Conservation (phyloP, 2,888 invertebrate genomes). For the Anthrax anthrax region DNA sequence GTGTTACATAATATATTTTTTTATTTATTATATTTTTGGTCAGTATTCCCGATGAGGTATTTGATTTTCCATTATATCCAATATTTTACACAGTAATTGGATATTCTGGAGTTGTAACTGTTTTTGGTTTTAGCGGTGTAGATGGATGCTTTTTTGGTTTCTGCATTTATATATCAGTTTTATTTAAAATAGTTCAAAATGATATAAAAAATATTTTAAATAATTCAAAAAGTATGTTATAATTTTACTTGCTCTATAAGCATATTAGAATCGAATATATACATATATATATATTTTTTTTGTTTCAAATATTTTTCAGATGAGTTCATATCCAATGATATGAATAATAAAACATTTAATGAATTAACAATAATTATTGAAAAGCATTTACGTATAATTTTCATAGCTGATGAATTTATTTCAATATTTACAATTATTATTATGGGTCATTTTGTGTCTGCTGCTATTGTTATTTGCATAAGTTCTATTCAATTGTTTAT, state of each 20-base stretch:
- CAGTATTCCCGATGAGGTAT: slow-evolving; percentile 21
- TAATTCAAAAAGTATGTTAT: not conserved
- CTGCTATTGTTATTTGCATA: slow-evolving; percentile 8
- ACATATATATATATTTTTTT: not conserved
- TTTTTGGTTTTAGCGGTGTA: slow-evolving; percentile 24
- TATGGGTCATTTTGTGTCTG: slow-evolving; percentile 8
- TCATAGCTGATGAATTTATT: slow-evolving; percentile 4
- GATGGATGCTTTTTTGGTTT: slow-evolving; percentile 28
- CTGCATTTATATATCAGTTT: slow-evolving; percentile 24
- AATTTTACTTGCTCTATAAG: too few relatives aligned
- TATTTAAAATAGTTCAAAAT: slow-evolving; percentile 24
- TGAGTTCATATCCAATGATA: not conserved
- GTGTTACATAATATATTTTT: not conserved
- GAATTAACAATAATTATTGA: slow-evolving; percentile 19
- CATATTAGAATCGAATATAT: too few relatives aligned
- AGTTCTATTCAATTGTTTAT: slow-evolving; percentile 5
- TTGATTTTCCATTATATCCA: slow-evolving; percentile 20
- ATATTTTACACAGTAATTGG: slow-evolving; percentile 20
- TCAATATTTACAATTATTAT: slow-evolving; percentile 5
- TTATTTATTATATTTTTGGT: too few relatives aligned
- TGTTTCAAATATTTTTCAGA: not conserved
- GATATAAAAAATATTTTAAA: slow-evolving; percentile 15
- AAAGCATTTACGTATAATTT: slow-evolving; percentile 26
- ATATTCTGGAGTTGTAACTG: slow-evolving; percentile 24
- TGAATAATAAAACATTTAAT: slow-evolving; percentile 18